phyloP scores from a whole-genome alignment of 2,113 vertebrate species.

The Otocyon megalotis region DNA sequence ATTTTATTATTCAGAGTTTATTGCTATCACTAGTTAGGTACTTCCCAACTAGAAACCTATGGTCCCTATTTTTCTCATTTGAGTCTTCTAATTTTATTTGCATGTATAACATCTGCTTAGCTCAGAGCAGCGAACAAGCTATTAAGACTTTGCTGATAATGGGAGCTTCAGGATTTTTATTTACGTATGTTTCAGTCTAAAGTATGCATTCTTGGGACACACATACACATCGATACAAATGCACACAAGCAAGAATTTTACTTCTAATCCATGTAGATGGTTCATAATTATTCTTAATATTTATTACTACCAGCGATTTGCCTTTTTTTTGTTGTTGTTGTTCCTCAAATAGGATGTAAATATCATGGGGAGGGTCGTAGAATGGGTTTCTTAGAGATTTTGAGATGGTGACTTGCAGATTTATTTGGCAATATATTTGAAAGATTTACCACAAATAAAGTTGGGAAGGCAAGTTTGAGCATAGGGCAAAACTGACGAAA shows the following conservation, averaged over 20 bases:
- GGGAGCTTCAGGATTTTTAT: not conserved
- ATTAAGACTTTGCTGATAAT: slow-evolving; percentile 7
- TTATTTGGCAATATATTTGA: not conserved
- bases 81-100: not conserved
- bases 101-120: slow-evolving; percentile 5
- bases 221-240: not conserved
- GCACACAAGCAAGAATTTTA: not conserved
- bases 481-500: not conserved
- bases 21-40: not conserved
- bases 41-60: not conserved
- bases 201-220: not conserved
- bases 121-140: not conserved
- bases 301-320: not conserved
- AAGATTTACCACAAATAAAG: not conserved
- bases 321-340: not conserved
- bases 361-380: not conserved
- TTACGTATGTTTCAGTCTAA: slow-evolving; percentile 31
- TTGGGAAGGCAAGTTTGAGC: not conserved
- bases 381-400: not conserved
- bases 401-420: not conserved
- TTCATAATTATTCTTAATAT: not conserved
- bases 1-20: slow-evolving; percentile 10
- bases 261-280: not conserved
- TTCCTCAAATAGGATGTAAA: not conserved
- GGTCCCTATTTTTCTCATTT: not conserved